Conservation (phyloP, 2,797 vertebrate genomes). For the Florisuga fusca region DNA sequence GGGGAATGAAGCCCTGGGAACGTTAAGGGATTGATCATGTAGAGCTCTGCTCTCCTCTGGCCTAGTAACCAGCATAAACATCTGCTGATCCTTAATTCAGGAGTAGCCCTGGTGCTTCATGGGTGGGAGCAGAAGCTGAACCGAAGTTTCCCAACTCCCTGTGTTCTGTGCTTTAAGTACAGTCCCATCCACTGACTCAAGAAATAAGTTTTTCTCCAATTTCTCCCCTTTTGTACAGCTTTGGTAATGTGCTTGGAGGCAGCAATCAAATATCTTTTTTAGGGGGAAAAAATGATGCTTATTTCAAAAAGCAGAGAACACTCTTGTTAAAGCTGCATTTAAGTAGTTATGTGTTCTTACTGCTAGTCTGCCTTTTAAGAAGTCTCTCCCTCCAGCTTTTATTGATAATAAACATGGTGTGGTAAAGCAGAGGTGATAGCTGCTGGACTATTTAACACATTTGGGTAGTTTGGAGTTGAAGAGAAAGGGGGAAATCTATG, state of each 20-base stretch:
- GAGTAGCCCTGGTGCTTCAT: neutral
- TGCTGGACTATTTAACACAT: neutral
- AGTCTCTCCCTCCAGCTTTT: neutral
- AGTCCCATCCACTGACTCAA: neutral
- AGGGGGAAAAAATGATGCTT: neutral
- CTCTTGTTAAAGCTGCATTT: neutral
- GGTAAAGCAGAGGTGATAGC: neutral
- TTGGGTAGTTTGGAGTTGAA: neutral
- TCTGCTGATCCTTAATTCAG: neutral
- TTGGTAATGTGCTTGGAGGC: neutral
- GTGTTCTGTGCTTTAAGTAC: fast-evolving
- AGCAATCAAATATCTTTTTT: neutral
- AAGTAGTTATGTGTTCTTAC: neutral
- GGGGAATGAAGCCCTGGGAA: neutral
- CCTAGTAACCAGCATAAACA: neutral
- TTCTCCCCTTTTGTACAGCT: neutral
- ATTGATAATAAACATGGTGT: neutral
- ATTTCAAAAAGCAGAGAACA: neutral
- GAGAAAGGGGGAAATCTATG: constrained; percentile 39
- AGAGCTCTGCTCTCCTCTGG: neutral
- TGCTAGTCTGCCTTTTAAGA: neutral
- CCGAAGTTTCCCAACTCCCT: neutral
- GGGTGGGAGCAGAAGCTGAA: neutral
- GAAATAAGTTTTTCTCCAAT: neutral
- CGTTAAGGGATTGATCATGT: neutral